These are phyloP conservation scores for Triops longicaudatus DNA, from an alignment of 1,140 invertebrate genomes.

Conservation along the genomic window DNA sequence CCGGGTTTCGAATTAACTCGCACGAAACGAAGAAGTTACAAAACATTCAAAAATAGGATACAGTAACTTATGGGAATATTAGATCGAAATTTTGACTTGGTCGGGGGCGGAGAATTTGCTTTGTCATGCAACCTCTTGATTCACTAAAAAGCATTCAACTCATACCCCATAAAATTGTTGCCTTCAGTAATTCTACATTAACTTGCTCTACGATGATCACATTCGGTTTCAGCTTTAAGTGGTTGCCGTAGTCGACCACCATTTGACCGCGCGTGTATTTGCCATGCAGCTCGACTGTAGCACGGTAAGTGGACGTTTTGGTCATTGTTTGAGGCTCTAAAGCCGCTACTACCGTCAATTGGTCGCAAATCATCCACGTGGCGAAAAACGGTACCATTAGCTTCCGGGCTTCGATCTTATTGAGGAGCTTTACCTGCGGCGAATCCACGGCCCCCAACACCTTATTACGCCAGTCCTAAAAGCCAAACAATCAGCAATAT, in stretches of 20 bases:
- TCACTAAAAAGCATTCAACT: background rate
- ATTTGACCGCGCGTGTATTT: conserved; percentile 50
- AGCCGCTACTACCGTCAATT: conserved; percentile 45
- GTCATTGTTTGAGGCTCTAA: conserved; percentile 37
- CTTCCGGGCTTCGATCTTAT: conserved; percentile 44
- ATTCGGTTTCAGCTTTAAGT: conserved; percentile 38
- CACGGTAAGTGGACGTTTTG: conserved; percentile 40
- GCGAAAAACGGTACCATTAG: conserved; percentile 35
- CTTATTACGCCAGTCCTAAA: conserved; percentile 48
- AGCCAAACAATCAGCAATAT: conserved; percentile 18
- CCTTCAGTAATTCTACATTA: conserved; percentile 44
- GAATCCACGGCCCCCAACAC: conserved; percentile 41
- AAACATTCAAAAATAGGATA: no score
- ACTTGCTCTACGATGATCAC: conserved; percentile 46
- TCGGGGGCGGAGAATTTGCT: no score
- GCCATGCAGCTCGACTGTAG: conserved; percentile 49
- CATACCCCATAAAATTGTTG: conserved; percentile 37
- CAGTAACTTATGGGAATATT: no score
- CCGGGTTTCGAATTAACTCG: no score
- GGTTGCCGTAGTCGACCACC: conserved; percentile 47
- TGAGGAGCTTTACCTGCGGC: conserved; percentile 44
- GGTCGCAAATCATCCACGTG: conserved; percentile 48
- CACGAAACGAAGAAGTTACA: no score
- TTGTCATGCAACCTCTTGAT: no score
- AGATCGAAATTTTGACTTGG: no score